Base-by-base conservation (phyloP, 1,140 invertebrate genomes). In the Lineus longissimus region DNA sequence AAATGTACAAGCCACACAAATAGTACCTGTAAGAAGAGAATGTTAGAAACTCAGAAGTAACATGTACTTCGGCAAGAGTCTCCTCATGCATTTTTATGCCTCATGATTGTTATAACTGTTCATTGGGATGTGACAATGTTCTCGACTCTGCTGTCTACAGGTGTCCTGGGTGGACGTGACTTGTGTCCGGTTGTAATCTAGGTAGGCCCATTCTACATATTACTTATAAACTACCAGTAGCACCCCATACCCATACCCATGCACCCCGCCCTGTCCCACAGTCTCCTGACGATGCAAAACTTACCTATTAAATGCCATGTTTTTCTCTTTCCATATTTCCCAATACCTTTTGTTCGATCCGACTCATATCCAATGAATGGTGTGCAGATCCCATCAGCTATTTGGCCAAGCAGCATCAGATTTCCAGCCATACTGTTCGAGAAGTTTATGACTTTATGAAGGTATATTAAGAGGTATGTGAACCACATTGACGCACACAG, bases 401-500 rank as follows among this genome's bases (percentile, higher is more conserved):
- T 76, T 73, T 85, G 76, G 41, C 79, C 79, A 55, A 77, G 70
- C 47, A 80, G 64, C 45, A 76, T 70, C 19, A 75, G 59, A 43
- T 73, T 79, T 30, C 94, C 95, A 1, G 94, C 88, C 72, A 89
- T 83, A 13, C 83, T 82, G 69, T 89, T 88, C 76, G 85, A 85
- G 76, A 97, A 92, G 7, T 73, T 71, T n/a, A 79, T 81, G 1
- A 97, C 91, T 73, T 91, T 85, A 76, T 95, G 90, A 75, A 95
- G 90, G 81, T 89, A 98, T 22, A 97, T 88, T 68, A 98, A 84
- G n/a, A 96, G 84, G 82, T 98, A 98, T 0, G 92, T 94, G 78
- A 98, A 98, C 95, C 95, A 97, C 87, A 98, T 92, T 55, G 92
- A 92, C 36, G 94, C 92, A 83, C 93, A 95, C 6, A 97, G 86